Percentiles rank a stretch among this genome's conserved stretches.
Evolutionary conservation across 2,888 invertebrate genomes (phyloP).

Genomic region (Kryphioiulus occultus): DNA sequence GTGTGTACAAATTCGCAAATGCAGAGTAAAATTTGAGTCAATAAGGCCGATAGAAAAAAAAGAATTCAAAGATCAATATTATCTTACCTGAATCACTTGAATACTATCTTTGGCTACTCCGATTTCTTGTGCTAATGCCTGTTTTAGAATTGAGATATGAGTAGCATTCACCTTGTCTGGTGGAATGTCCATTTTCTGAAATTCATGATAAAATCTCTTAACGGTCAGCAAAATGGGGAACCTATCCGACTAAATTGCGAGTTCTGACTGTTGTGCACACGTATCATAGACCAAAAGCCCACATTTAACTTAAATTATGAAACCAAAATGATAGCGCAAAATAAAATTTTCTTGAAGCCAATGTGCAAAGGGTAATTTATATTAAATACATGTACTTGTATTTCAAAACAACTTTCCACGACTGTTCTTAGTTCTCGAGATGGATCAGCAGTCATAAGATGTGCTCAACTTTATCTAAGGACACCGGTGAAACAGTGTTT

Average conservation of each 20-base stretch:
- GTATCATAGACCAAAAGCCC: neutral
- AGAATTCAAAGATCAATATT: neutral
- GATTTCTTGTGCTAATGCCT: conserved; percentile 46
- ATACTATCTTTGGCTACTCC: conserved; percentile 49
- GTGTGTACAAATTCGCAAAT: neutral
- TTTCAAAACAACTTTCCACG: no score
- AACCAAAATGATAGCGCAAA: no score
- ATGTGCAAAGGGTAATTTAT: no score
- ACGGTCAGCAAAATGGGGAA: neutral
- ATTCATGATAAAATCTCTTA: neutral
- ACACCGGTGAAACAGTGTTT: no score
- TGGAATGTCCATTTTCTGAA: conserved; percentile 50
- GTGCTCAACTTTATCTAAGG: no score
- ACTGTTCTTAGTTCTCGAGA: no score
- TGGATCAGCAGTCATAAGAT: no score
- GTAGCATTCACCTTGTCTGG: conserved; percentile 46
- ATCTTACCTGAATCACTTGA: conserved; percentile 49
- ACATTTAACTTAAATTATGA: no score
- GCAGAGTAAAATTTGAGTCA: neutral
- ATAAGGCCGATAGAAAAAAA: neutral
- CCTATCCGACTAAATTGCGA: neutral
- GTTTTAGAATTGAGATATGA: conserved; percentile 39
- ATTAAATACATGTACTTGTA: no score
- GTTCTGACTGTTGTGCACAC: neutral
- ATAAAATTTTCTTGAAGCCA: no score